Conservation (phyloP, 2,888 invertebrate genomes). For the Asteroscopus sphinx region DNA sequence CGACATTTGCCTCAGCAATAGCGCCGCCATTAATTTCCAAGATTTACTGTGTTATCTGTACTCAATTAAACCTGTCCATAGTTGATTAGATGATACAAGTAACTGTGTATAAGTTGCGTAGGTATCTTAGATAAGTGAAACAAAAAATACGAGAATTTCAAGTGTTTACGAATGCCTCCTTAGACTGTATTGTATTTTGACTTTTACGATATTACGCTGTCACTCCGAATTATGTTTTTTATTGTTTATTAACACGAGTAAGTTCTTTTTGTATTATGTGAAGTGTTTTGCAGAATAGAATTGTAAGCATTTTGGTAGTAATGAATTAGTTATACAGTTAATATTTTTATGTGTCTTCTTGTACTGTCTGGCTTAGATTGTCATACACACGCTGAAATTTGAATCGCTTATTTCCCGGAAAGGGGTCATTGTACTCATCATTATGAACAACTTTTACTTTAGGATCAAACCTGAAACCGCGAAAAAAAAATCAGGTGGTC, state of each 20-base stretch:
- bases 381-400: too few relatives aligned
- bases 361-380: not conserved
- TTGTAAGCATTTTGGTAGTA: conserved; percentile 18
- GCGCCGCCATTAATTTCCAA: too few relatives aligned
- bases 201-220: conserved; percentile 47
- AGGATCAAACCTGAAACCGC: too few relatives aligned
- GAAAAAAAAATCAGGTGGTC: too few relatives aligned
- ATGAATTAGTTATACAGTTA: conserved; percentile 4
- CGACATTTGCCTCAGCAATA: too few relatives aligned
- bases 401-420: too few relatives aligned
- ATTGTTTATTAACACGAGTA: conserved; percentile 37
- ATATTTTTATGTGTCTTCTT: not conserved
- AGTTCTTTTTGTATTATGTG: conserved; percentile 23
- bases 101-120: conserved; percentile 30
- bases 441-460: too few relatives aligned
- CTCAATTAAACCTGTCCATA: conserved; percentile 2
- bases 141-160: conserved; percentile 45
- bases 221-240: conserved; percentile 36
- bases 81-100: conserved; percentile 36
- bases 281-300: conserved; percentile 23
- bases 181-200: conserved; percentile 40
- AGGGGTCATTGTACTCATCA: too few relatives aligned
- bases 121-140: conserved; percentile 30
- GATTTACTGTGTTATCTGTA: not conserved
- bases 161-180: conserved; percentile 47